Percentiles rank a stretch among this genome's conserved stretches.
Conservation (phyloP, 2,113 vertebrate species). For the Rattus rattus region DNA sequence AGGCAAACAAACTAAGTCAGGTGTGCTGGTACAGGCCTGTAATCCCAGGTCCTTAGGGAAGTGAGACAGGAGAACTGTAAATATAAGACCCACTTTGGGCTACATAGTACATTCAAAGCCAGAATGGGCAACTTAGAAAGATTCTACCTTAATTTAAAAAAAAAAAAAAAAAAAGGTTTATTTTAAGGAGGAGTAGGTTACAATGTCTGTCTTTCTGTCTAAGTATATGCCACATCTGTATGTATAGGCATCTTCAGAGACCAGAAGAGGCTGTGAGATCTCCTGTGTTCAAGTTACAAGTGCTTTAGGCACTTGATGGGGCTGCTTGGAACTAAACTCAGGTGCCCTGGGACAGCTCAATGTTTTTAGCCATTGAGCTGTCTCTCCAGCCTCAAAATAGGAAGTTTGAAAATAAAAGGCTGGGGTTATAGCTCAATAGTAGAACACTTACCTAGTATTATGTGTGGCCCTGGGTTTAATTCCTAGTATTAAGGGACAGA, state of each 20-base stretch:
- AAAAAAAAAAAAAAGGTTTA: background rate
- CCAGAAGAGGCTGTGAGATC: background rate
- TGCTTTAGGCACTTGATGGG: background rate
- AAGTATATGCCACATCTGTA: background rate
- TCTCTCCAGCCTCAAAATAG: background rate
- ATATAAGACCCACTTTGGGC: background rate
- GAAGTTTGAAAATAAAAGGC: background rate
- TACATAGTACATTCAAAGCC: background rate
- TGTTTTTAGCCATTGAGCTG: background rate
- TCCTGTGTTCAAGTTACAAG: background rate
- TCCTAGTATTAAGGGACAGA: background rate
- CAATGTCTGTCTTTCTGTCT: background rate
- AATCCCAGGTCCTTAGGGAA: background rate
- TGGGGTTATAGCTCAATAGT: background rate
- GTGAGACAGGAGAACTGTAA: background rate
- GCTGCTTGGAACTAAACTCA: background rate
- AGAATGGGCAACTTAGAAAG: background rate
- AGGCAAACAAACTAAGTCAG: background rate
- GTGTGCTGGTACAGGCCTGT: background rate
- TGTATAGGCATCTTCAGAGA: background rate
- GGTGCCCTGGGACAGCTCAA: background rate
- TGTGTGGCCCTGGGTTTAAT: background rate
- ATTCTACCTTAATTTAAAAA: background rate
- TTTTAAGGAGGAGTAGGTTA: background rate
- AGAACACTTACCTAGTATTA: background rate